phyloP scores from a whole-genome alignment of 2,888 invertebrate species.

The Orthosia incerta region DNA sequence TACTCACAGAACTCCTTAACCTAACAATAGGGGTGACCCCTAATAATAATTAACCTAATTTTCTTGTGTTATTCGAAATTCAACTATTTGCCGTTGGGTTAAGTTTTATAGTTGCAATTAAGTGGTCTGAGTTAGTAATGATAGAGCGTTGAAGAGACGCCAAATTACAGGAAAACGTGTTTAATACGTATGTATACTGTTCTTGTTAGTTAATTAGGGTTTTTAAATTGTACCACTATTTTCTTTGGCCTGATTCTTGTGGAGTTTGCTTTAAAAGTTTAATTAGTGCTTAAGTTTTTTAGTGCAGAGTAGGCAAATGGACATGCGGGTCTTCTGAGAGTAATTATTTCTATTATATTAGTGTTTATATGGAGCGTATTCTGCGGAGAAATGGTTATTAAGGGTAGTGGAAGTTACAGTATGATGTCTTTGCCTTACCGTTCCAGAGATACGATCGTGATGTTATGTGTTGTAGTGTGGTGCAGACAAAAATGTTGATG shows the following conservation, averaged over 20 bases:
- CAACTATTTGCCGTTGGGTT: constrained; percentile 57
- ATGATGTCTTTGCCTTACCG: no score
- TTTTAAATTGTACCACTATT: constrained; percentile 24
- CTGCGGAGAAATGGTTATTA: background rate
- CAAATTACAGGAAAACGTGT: constrained; percentile 67
- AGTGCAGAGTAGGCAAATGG: background rate
- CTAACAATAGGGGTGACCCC: constrained; percentile 55
- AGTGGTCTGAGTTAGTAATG: constrained; percentile 64
- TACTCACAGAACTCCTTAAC: constrained; percentile 44
- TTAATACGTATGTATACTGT: constrained; percentile 54
- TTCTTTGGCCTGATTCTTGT: constrained; percentile 35
- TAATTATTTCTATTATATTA: background rate
- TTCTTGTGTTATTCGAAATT: constrained; percentile 53
- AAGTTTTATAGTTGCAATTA: constrained; percentile 67
- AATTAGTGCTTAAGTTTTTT: constrained; percentile 25
- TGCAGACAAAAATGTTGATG: background rate
- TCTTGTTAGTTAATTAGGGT: constrained; percentile 40
- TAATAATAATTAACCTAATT: constrained; percentile 64
- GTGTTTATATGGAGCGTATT: background rate
- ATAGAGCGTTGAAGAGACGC: constrained; percentile 63
- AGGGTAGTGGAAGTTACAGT: no score
- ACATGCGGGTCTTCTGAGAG: constrained; percentile 6
- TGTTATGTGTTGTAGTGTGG: background rate
- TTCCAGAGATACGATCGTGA: no score
- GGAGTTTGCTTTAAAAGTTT: constrained; percentile 9